phyloP scores from a whole-genome alignment of 2,797 vertebrate genomes.

The Leuciscus waleckii region DNA sequence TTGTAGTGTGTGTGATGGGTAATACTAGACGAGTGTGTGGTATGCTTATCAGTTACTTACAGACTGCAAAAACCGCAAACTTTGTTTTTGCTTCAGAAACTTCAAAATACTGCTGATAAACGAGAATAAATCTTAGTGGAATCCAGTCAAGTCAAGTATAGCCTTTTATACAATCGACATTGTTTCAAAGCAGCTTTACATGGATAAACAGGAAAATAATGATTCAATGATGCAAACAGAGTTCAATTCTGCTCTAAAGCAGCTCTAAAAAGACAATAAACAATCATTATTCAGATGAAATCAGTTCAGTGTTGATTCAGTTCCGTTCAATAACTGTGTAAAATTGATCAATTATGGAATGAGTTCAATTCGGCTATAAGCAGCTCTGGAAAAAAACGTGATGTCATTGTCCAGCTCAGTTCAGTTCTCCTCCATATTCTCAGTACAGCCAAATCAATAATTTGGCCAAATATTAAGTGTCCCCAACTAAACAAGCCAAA shows the following conservation, averaged over 20 bases:
- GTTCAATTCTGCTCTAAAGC: not conserved
- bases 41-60: not conserved
- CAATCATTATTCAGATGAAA: not conserved
- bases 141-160: not conserved
- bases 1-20: not conserved
- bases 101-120: not conserved
- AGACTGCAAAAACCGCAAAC: not conserved
- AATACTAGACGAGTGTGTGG: not conserved
- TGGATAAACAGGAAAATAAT: not conserved
- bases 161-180: no score
- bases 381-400: not conserved
- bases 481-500: not conserved
- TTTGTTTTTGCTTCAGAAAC: not conserved
- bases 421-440: not conserved
- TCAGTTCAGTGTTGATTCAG: not conserved
- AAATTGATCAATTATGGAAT: not conserved
- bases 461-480: not conserved
- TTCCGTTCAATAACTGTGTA: not conserved
- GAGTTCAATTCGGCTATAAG: not conserved
- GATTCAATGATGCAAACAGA: not conserved
- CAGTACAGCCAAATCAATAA: no score
- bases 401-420: not conserved
- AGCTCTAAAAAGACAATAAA: not conserved
- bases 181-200: no score
- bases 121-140: not conserved